Evolutionary conservation across 1,140 invertebrate species (phyloP).

Genomic region (Papilio helenus): DNA sequence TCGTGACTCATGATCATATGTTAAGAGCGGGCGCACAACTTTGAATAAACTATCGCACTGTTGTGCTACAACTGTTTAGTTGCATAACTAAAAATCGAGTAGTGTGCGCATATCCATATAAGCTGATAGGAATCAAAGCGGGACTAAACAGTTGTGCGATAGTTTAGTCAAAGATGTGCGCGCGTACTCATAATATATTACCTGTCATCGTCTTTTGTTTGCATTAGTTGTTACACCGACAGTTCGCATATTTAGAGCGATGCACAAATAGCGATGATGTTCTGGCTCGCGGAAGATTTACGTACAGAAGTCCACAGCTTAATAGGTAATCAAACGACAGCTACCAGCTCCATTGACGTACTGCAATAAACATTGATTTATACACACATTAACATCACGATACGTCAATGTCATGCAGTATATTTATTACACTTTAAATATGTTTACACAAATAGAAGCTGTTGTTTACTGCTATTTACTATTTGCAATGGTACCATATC

Average conservation of each 20-base stretch:
- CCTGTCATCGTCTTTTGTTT: neutral
- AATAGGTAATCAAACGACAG: slow-evolving; percentile 16
- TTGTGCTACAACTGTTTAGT: too few species aligned
- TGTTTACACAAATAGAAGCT: slow-evolving; percentile 10
- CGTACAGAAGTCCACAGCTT: neutral
- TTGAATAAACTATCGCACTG: too few species aligned
- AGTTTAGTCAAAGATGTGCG: too few species aligned
- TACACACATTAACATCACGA: neutral
- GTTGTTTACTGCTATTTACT: neutral
- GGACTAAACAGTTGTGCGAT: too few species aligned
- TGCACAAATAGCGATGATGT: slow-evolving; percentile 10
- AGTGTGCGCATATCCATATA: too few species aligned
- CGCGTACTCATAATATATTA: neutral
- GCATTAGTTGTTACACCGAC: neutral
- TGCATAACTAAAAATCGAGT: too few species aligned
- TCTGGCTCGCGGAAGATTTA: slow-evolving; percentile 31
- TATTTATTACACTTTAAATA: slow-evolving; percentile 9
- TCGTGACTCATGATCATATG: too few species aligned
- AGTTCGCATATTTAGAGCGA: slow-evolving; percentile 4
- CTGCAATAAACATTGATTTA: slow-evolving; percentile 24
- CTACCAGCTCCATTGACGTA: neutral
- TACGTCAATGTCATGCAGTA: slow-evolving; percentile 2
- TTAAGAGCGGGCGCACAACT: too few species aligned
- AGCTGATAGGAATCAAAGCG: too few species aligned
- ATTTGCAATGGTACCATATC: neutral